A percentile compares a stretch with the other conserved stretches of the same genome.
Evolutionary conservation across 2,888 invertebrate genomes (phyloP).

Genomic region (Mermis nigrescens): DNA sequence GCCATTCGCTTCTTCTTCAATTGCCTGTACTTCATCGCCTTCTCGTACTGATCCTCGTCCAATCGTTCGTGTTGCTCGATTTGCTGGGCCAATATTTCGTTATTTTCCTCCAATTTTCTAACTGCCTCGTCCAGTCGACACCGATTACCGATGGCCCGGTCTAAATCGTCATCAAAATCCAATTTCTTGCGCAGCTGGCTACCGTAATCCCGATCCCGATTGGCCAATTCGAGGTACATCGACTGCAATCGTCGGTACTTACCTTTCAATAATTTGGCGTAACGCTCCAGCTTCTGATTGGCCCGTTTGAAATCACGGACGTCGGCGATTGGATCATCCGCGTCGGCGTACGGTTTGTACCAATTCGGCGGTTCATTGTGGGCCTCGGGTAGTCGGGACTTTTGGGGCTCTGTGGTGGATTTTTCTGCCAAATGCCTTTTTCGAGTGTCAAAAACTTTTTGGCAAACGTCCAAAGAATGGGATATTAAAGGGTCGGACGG

Average conservation of each 20-base stretch:
- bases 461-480: too few relatives aligned
- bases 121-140: background rate
- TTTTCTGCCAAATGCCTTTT: too few relatives aligned
- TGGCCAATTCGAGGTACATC: background rate
- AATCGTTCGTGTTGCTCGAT: background rate
- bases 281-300: background rate
- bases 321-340: too few relatives aligned
- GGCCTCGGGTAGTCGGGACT: background rate
- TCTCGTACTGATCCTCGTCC: background rate
- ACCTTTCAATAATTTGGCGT: background rate
- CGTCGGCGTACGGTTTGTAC: too few relatives aligned
- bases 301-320: background rate
- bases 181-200: background rate
- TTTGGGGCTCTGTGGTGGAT: background rate
- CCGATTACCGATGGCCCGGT: background rate
- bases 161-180: background rate
- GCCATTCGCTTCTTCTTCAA: background rate
- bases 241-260: background rate
- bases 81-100: background rate
- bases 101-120: background rate
- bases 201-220: background rate
- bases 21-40: background rate
- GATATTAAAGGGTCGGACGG: too few relatives aligned
- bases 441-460: too few relatives aligned
- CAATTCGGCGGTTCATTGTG: too few relatives aligned